Conservation (phyloP, 2,113 vertebrate genomes). For the Prinia subflava region DNA sequence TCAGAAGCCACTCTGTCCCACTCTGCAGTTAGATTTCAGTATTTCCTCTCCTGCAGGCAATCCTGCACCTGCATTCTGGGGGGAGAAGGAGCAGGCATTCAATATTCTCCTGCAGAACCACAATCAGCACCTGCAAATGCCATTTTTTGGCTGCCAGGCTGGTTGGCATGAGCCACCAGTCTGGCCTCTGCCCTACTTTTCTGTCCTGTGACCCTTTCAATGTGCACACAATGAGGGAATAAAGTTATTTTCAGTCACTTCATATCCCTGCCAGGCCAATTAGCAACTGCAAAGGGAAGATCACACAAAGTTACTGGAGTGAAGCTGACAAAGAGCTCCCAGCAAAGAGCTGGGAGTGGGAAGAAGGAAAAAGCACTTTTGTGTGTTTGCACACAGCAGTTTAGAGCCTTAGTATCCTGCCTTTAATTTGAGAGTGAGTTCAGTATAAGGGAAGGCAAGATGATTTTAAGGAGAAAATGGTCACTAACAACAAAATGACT, state of each 20-base stretch:
- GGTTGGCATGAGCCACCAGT: neutral
- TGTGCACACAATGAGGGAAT: neutral
- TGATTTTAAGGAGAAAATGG: neutral
- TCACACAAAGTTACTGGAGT: neutral
- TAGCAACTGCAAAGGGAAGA: slow-evolving; percentile 31
- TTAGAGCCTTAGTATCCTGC: neutral
- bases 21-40: neutral
- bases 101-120: neutral
- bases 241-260: slow-evolving; percentile 22
- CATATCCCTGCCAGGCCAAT: slow-evolving; percentile 25
- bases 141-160: neutral
- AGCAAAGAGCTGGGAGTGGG: neutral
- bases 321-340: neutral
- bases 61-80: neutral
- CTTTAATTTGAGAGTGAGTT: neutral
- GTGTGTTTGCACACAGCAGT: neutral
- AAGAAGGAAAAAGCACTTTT: neutral
- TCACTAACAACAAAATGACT: neutral
- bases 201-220: neutral
- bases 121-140: neutral
- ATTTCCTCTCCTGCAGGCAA: neutral
- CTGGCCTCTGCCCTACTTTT: slow-evolving; percentile 11
- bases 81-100: neutral
- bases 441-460: neutral
- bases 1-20: neutral